These are phyloP conservation scores for Lepidochrysops patricia DNA, from an alignment of 2,888 invertebrate species.

Conservation along the genomic window DNA sequence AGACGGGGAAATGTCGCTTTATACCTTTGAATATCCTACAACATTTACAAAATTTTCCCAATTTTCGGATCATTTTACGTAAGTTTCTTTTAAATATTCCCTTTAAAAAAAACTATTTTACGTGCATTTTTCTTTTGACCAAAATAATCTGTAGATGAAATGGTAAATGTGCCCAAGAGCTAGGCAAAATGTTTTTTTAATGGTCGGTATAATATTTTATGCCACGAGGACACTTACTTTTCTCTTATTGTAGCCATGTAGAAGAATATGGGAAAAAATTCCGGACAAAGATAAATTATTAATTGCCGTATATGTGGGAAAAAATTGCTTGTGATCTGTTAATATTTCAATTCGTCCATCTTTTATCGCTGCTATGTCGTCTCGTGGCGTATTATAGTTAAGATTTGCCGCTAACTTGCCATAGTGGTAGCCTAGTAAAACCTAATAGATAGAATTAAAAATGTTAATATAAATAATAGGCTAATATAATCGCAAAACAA, in stretches of 20 bases:
- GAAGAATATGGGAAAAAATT: constrained; percentile 11
- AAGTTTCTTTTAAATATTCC: neutral
- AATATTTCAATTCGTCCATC: constrained; percentile 15
- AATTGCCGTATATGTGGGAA: constrained; percentile 11
- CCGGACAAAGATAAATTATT: constrained; percentile 8
- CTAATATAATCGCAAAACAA: too few species aligned
- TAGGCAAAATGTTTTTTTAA: too few species aligned
- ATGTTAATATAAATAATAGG: neutral
- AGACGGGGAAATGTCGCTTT: constrained; percentile 53
- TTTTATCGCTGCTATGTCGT: constrained; percentile 13
- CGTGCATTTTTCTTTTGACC: too few species aligned
- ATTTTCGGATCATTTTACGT: too few species aligned
- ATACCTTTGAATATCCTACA: constrained; percentile 37
- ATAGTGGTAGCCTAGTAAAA: constrained; percentile 15
- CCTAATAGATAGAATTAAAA: constrained; percentile 4
- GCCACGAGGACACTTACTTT: constrained; percentile 7
- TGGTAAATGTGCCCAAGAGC: too few species aligned
- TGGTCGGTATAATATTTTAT: neutral
- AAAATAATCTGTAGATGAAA: too few species aligned
- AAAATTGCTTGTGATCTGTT: neutral
- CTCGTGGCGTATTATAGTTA: constrained; percentile 15
- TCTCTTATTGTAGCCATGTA: constrained; percentile 9
- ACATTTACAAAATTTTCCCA: neutral
- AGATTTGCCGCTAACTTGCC: constrained; percentile 18
- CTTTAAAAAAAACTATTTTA: neutral